Evolutionary conservation across 2,113 vertebrate species (phyloP).

Genomic region (Aptenodytes patagonicus): DNA sequence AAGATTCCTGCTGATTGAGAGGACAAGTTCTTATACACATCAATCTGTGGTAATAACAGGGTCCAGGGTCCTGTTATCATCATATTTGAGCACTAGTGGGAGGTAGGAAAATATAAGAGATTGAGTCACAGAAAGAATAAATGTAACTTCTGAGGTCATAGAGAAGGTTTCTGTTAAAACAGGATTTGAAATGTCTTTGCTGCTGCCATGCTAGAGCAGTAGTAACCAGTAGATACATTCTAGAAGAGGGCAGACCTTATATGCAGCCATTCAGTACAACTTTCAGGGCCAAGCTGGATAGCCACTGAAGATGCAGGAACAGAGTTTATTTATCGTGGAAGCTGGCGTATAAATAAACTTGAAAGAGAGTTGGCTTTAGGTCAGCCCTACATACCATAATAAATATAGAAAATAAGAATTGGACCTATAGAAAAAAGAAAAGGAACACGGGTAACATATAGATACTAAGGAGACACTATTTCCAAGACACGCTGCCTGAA

Average conservation of each 20-base stretch:
- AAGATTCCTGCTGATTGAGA: neutral
- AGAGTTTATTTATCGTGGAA: neutral
- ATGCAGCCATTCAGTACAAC: neutral
- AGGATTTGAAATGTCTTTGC: neutral
- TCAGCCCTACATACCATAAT: neutral
- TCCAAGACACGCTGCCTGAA: neutral
- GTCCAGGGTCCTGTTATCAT: neutral
- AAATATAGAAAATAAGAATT: neutral
- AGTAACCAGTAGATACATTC: neutral
- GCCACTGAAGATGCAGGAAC: neutral
- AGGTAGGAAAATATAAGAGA: neutral
- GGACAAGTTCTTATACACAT: neutral
- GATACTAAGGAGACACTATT: neutral
- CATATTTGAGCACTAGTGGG: neutral
- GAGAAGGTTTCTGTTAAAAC: neutral
- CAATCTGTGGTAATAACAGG: neutral
- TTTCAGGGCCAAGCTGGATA: neutral
- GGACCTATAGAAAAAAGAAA: neutral
- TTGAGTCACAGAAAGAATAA: neutral
- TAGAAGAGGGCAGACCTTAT: neutral
- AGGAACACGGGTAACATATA: neutral
- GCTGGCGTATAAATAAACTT: neutral
- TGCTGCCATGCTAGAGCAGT: neutral
- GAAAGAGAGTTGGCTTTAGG: neutral
- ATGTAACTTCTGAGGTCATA: neutral